Percentiles rank a stretch among this genome's conserved stretches.
phyloP scores from a whole-genome alignment of 1,140 invertebrate species.

The Nasonia longicornis region DNA sequence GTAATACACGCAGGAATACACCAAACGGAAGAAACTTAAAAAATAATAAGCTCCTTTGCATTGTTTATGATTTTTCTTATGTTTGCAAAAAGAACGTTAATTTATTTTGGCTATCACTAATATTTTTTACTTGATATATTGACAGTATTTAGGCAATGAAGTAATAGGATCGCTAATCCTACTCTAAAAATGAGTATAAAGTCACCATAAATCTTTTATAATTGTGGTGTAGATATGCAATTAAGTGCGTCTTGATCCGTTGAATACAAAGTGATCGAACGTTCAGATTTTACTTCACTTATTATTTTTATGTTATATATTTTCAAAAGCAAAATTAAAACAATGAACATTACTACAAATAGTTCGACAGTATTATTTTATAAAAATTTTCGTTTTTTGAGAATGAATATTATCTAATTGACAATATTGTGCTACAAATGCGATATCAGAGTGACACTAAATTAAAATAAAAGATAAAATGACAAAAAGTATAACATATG shows the following conservation, averaged over 20 bases:
- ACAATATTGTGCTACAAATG: constrained; percentile 27
- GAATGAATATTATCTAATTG: constrained; percentile 35
- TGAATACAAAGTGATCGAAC: background rate
- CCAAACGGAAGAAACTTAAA: constrained; percentile 19
- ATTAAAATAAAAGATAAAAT: constrained; percentile 13
- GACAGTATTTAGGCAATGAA: background rate
- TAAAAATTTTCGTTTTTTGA: background rate
- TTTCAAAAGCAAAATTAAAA: background rate
- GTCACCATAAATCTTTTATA: background rate
- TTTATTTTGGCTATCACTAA: background rate
- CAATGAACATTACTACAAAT: background rate
- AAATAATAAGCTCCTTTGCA: constrained; percentile 15
- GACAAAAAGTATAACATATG: background rate
- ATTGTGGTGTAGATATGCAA: background rate
- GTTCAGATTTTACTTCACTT: background rate
- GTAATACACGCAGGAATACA: constrained; percentile 39
- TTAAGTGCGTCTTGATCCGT: background rate
- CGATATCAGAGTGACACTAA: constrained; percentile 20
- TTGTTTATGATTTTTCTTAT: constrained; percentile 12
- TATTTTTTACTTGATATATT: constrained; percentile 11
- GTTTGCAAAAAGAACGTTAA: background rate
- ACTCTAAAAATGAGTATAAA: background rate
- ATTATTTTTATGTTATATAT: background rate
- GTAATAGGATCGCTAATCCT: background rate
- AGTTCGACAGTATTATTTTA: constrained; percentile 21